Conservation (phyloP, 1,140 invertebrate genomes). For the Triops longicaudatus region DNA sequence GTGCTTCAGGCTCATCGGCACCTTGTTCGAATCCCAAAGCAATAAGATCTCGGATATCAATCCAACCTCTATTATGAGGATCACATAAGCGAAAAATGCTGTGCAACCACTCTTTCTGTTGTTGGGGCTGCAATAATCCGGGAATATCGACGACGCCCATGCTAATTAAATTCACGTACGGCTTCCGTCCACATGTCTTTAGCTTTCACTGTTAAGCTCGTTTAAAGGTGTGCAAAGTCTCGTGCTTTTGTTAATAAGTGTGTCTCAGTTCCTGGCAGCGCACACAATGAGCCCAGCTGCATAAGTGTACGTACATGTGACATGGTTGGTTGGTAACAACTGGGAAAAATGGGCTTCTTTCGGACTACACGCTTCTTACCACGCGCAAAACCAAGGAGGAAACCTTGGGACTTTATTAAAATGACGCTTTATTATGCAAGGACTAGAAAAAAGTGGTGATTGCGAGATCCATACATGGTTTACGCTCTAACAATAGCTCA, state of each 20-base stretch:
- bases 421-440: not conserved
- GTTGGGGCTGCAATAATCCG: not conserved
- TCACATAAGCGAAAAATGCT: conserved; percentile 26
- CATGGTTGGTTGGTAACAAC: not conserved
- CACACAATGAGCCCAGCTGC: not conserved
- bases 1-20: not conserved
- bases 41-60: conserved; percentile 25
- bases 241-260: not conserved
- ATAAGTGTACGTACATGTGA: not conserved
- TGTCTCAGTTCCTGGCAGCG: not conserved
- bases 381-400: not conserved
- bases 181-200: not conserved
- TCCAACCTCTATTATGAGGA: conserved; percentile 17
- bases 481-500: not conserved
- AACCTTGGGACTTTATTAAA: not conserved
- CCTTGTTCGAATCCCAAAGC: not conserved
- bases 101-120: not conserved
- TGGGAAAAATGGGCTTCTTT: not conserved
- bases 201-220: not conserved
- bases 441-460: not conserved
- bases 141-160: not conserved
- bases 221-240: not conserved
- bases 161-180: not conserved
- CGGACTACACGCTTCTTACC: not conserved
- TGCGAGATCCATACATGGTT: not conserved